Percentiles rank a stretch among this genome's conserved stretches.
Evolutionary conservation across 1,140 invertebrate genomes (phyloP).

Genomic region (Trichoplusia ni): DNA sequence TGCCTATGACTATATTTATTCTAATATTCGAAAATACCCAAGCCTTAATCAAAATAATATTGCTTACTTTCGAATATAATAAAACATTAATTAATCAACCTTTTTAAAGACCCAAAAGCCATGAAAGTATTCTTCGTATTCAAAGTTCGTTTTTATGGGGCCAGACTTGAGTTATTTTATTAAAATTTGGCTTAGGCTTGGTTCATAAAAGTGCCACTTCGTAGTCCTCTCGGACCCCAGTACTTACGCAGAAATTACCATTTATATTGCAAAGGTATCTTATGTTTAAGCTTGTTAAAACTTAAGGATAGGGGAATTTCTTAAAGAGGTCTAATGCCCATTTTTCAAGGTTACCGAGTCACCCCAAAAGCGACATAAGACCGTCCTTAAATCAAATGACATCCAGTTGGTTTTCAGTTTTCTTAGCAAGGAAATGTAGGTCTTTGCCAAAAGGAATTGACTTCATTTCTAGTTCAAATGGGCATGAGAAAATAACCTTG

Average conservation of each 20-base stretch:
- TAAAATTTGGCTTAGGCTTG: constrained; percentile 31
- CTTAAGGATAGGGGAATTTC: constrained; percentile 1
- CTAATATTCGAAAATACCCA: too few relatives aligned
- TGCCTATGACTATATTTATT: too few relatives aligned
- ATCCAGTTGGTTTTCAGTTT: too few relatives aligned
- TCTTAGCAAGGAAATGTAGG: too few relatives aligned
- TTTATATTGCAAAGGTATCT: constrained; percentile 41
- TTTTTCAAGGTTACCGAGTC: not conserved
- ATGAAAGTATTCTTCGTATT: constrained; percentile 31
- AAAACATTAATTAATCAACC: constrained; percentile 22
- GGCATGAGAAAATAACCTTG: too few relatives aligned
- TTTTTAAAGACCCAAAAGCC: constrained; percentile 20
- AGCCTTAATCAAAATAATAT: too few relatives aligned
- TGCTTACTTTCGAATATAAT: not conserved
- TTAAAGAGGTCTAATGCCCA: not conserved
- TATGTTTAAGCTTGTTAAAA: constrained; percentile 35
- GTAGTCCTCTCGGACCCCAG: constrained; percentile 20
- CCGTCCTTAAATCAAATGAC: too few relatives aligned
- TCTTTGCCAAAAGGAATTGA: too few relatives aligned
- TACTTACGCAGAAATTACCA: constrained; percentile 34
- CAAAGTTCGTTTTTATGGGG: constrained; percentile 34
- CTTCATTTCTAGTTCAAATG: too few relatives aligned
- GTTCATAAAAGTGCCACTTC: constrained; percentile 40
- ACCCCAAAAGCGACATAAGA: too few relatives aligned
- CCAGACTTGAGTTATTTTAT: constrained; percentile 34